A percentile compares a stretch with the other conserved stretches of the same genome.
phyloP scores from a whole-genome alignment of 2,113 vertebrate species.

The Propithecus coquereli region DNA sequence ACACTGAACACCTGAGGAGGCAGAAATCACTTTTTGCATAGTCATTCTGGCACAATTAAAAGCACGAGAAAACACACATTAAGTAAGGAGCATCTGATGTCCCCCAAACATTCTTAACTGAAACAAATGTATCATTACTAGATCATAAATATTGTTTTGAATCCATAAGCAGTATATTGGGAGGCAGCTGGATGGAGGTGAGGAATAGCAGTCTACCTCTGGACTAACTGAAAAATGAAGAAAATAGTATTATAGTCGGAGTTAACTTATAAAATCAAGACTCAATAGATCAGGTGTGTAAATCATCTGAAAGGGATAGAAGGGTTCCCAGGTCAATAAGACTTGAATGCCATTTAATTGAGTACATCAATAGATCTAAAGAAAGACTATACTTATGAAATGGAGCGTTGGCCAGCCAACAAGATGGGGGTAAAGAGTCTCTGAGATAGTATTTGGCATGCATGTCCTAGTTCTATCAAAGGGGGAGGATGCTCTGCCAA shows the following conservation, averaged over 20 bases:
- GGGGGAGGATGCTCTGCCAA: neutral
- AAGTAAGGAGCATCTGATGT: neutral
- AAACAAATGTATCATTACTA: neutral
- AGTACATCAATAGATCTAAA: neutral
- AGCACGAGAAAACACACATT: neutral
- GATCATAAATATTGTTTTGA: neutral
- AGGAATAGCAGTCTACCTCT: neutral
- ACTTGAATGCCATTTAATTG: neutral
- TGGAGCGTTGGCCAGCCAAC: neutral
- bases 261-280: neutral
- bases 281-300: neutral
- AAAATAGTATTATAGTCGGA: neutral
- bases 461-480: neutral
- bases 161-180: neutral
- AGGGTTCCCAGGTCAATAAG: neutral
- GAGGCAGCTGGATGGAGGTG: neutral
- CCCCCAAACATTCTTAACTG: neutral
- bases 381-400: neutral
- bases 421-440: neutral
- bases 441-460: neutral
- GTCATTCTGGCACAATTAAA: constrained; percentile 1
- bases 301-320: neutral
- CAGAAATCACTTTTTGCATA: neutral
- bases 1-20: neutral
- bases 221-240: neutral